Evolutionary conservation across 1,140 invertebrate genomes (phyloP).

Genomic region (Bombyx mandarina): DNA sequence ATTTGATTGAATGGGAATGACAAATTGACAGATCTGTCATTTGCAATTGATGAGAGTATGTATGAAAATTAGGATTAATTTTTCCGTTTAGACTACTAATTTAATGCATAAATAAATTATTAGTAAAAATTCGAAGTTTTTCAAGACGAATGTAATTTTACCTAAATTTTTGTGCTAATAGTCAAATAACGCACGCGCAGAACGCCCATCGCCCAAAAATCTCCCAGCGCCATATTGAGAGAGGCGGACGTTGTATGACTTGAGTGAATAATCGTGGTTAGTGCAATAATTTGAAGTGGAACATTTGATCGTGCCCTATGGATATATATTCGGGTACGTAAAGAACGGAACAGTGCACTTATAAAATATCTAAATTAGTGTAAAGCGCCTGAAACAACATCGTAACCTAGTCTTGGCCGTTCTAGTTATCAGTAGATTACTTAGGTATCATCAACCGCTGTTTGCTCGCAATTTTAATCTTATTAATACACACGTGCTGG

Average conservation of each 20-base stretch:
- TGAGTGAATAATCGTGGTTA: conserved; percentile 70
- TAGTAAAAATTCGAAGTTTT: conserved; percentile 25
- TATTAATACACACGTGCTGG: conserved; percentile 70
- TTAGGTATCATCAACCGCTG: conserved; percentile 68
- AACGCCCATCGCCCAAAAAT: conserved; percentile 66
- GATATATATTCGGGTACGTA: conserved; percentile 72
- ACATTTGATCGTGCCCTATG: conserved; percentile 70
- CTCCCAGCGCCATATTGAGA: conserved; percentile 72
- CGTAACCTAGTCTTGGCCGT: conserved; percentile 71
- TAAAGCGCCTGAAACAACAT: conserved; percentile 45
- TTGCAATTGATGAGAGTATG: conserved; percentile 30
- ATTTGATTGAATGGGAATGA: conserved; percentile 9
- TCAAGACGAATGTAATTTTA: conserved; percentile 2
- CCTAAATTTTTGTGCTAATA: conserved; percentile 52
- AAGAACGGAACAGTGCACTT: conserved; percentile 50
- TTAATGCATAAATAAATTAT: conserved; percentile 14
- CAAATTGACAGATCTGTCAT: conserved; percentile 26
- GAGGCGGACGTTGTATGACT: conserved; percentile 71
- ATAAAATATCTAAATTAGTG: conserved; percentile 34
- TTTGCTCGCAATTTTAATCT: conserved; percentile 72
- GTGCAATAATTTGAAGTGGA: conserved; percentile 70
- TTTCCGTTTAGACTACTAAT: conserved; percentile 29
- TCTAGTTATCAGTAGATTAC: conserved; percentile 71
- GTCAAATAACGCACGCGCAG: conserved; percentile 69
- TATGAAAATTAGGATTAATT: conserved; percentile 47